Evolutionary conservation across 2,888 invertebrate species (phyloP), one percentile per base, ranked within the genome.

Genomic region (Rhorus exstirpatorius): DNA sequence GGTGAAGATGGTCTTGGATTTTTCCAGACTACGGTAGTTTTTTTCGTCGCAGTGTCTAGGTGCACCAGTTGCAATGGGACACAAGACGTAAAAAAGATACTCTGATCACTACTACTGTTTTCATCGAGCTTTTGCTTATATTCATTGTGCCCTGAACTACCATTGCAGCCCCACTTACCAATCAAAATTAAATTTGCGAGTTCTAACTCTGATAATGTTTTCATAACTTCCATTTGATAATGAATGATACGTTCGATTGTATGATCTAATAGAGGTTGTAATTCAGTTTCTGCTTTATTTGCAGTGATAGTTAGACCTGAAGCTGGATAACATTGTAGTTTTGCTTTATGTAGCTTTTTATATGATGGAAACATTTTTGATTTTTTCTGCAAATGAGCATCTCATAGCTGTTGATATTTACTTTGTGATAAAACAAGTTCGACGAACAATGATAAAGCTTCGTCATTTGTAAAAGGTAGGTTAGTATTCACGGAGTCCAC

Each of bases 71-170:
- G 26, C 31, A 24, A 7, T n/a, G 35, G 58, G 35, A 49, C 31
- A 53, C 70, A 70, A 49, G 46, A 49, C 14, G 46, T 49, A 49
- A 49, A 49, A 49, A 49, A 49, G n/a, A 19, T n/a, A 17, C 17
- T n/a, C 17, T 49, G 14, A 17, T 49, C 46, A 49, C 46, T 49
- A 17, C 7, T 17, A 17, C 17, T 49, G n/a, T 49, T 17, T 17
- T 17, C 46, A 49, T 49, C 19, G 14, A 49, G 46, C 17, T 49
- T 49, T 7, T 49, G 46, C 46, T 49, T 49, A 17, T 49, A 49
- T 49, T 49, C 46, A 49, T 17, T 49, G 17, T 49, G 46, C 7
- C 46, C 46, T 17, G 46, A 49, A 17, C 46, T 49, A 7, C 46
- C 46, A 49, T 49, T 17, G 46, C 46, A 49, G 17, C 46, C 46